Evolutionary conservation across 1,140 invertebrate genomes (phyloP).

Genomic region (Cephus cinctus): DNA sequence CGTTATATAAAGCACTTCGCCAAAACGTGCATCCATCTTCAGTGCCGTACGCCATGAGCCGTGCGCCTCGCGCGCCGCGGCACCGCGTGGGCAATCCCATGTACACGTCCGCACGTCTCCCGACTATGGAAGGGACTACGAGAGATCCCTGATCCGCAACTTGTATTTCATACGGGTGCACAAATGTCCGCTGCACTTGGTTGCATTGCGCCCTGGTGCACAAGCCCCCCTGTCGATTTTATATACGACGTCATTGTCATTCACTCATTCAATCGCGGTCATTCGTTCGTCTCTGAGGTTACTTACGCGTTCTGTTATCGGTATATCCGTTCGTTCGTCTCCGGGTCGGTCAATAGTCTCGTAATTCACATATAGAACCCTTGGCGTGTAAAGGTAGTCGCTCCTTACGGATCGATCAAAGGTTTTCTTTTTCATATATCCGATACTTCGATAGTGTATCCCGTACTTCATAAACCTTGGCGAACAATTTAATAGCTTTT

Average conservation of each 20-base stretch:
- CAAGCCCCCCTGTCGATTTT: conserved; percentile 27
- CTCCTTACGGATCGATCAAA: too few species aligned
- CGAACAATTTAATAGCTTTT: too few species aligned
- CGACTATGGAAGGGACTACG: conserved; percentile 6
- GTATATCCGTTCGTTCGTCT: conserved; percentile 16
- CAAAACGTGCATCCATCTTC: conserved; percentile 36
- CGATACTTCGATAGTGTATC: too few species aligned
- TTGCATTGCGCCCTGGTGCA: conserved; percentile 17
- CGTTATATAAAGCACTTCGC: conserved; percentile 41
- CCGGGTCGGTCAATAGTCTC: background rate
- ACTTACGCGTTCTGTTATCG: background rate
- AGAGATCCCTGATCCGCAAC: conserved; percentile 8
- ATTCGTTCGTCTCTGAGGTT: conserved; percentile 24
- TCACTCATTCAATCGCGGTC: conserved; percentile 29
- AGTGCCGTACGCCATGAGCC: conserved; percentile 6
- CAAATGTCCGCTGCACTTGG: conserved; percentile 23
- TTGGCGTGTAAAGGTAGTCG: too few species aligned
- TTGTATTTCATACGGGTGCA: conserved; percentile 23
- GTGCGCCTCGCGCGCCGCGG: conserved; percentile 1
- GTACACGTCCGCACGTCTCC: conserved; percentile 23
- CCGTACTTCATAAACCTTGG: too few species aligned
- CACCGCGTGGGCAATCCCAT: conserved; percentile 32
- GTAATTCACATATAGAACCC: too few species aligned
- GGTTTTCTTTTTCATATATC: too few species aligned
- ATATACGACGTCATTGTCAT: conserved; percentile 46